Evolutionary conservation across 1,140 invertebrate genomes (phyloP).

Genomic region (Scaptomyza graminum): DNA sequence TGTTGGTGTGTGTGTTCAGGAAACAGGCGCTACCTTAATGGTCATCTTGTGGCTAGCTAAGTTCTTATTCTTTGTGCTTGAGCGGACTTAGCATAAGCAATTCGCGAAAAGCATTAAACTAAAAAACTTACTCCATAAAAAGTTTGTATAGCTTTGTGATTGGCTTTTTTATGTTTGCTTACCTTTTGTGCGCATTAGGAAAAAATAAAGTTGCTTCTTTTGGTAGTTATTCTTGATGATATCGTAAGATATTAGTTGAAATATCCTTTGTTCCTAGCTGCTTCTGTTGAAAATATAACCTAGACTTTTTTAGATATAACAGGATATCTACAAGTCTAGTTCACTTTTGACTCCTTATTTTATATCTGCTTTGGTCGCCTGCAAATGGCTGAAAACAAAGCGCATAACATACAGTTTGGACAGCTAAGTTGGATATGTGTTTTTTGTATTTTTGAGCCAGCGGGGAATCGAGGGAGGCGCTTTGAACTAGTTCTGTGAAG

Average conservation of each 20-base stretch:
- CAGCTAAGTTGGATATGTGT: conserved; percentile 19
- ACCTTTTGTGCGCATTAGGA: too few relatives aligned
- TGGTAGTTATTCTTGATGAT: too few relatives aligned
- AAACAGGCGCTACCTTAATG: conserved; percentile 4
- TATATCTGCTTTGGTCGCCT: conserved; percentile 30
- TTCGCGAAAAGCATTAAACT: neutral
- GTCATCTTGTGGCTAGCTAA: neutral
- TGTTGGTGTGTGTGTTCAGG: conserved; percentile 1
- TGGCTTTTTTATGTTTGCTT: neutral
- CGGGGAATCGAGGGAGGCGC: neutral
- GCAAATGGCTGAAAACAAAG: conserved; percentile 63
- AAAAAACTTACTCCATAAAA: neutral
- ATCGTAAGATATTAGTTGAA: too few relatives aligned
- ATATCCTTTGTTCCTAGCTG: too few relatives aligned
- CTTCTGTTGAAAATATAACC: too few relatives aligned
- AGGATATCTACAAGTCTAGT: neutral
- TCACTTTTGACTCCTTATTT: neutral
- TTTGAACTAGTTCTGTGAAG: conserved; percentile 25
- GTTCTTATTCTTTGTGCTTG: neutral
- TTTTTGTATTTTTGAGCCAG: neutral
- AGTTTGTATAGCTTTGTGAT: neutral
- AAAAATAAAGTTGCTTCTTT: too few relatives aligned
- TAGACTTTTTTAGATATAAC: neutral
- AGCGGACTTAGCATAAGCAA: neutral
- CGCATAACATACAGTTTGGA: conserved; percentile 35